Evolutionary conservation across 53 echinoderm and acorn worm species (phyloP).

Genomic region (Echinarachnius parma): DNA sequence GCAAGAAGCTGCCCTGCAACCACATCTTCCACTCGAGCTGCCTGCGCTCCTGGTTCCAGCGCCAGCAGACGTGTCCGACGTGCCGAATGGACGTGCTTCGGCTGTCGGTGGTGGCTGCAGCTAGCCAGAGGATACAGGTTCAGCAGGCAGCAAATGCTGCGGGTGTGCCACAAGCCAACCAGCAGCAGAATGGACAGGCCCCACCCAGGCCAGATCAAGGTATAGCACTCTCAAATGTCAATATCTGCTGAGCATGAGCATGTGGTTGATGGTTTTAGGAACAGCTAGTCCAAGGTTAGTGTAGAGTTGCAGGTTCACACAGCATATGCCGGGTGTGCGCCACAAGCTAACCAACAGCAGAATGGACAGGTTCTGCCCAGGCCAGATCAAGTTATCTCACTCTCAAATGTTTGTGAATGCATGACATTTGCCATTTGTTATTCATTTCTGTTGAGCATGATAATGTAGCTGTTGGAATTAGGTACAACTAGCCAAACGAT

Average conservation of each 20-base stretch:
- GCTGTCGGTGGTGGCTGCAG: slow-evolving; percentile 52
- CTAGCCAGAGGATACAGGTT: slow-evolving; percentile 25
- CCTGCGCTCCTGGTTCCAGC: slow-evolving; percentile 96
- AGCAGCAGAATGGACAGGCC: slow-evolving; percentile 43
- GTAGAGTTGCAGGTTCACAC: not conserved
- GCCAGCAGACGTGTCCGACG: slow-evolving; percentile 97
- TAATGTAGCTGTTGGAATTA: slow-evolving; percentile 59
- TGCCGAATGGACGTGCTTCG: slow-evolving; percentile 97
- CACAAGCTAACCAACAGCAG: slow-evolving; percentile 52
- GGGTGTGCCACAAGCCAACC: no score
- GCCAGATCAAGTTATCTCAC: slow-evolving; percentile 17
- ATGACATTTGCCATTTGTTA: no score
- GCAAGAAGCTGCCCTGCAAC: slow-evolving; percentile 96
- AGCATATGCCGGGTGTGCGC: no score
- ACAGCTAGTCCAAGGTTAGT: slow-evolving; percentile 38
- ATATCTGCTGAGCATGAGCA: no score
- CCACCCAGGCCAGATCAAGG: slow-evolving; percentile 30
- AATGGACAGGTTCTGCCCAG: slow-evolving; percentile 26
- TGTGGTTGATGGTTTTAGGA: slow-evolving; percentile 54
- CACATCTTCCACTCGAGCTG: slow-evolving; percentile 98
- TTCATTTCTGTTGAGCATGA: no score
- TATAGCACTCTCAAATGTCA: no score
- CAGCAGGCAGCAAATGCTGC: no score
- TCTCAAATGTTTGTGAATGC: no score
- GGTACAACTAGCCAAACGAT: slow-evolving; percentile 33